A percentile compares a stretch with the other conserved stretches of the same genome.
These are phyloP conservation scores for Cotesia glomerata DNA, from an alignment of 1,140 invertebrate species.

Conservation along the genomic window DNA sequence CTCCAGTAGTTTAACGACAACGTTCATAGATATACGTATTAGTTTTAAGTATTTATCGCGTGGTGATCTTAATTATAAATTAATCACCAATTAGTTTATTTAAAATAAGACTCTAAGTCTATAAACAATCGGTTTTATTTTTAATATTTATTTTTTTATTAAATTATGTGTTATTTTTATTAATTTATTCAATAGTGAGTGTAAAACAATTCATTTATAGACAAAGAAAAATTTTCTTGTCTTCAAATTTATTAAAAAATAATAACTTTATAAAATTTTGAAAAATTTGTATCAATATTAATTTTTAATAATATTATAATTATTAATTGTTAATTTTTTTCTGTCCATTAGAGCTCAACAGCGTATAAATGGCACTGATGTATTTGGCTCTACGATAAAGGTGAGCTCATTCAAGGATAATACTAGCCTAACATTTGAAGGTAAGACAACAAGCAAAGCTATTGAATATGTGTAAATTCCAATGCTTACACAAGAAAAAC, in stretches of 20 bases:
- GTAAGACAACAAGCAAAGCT: slow-evolving; percentile 1
- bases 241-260: background rate
- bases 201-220: too few species aligned
- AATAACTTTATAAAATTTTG: background rate
- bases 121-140: too few species aligned
- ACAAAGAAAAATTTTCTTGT: too few species aligned
- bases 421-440: slow-evolving; percentile 13
- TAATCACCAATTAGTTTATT: too few species aligned
- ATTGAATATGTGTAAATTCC: background rate
- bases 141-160: too few species aligned
- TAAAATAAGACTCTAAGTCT: too few species aligned
- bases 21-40: background rate
- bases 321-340: slow-evolving; percentile 7
- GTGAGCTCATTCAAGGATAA: slow-evolving; percentile 17
- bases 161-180: too few species aligned
- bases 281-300: background rate
- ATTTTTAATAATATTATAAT: background rate
- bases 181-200: too few species aligned
- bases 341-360: slow-evolving; percentile 21
- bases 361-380: slow-evolving; percentile 22
- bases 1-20: slow-evolving; percentile 17
- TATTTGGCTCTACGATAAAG: slow-evolving; percentile 20
- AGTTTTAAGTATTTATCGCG: background rate
- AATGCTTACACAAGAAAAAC: too few species aligned
- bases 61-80: too few species aligned